Conservation (phyloP, 1,140 invertebrate species). For the Cydia strobilella region DNA sequence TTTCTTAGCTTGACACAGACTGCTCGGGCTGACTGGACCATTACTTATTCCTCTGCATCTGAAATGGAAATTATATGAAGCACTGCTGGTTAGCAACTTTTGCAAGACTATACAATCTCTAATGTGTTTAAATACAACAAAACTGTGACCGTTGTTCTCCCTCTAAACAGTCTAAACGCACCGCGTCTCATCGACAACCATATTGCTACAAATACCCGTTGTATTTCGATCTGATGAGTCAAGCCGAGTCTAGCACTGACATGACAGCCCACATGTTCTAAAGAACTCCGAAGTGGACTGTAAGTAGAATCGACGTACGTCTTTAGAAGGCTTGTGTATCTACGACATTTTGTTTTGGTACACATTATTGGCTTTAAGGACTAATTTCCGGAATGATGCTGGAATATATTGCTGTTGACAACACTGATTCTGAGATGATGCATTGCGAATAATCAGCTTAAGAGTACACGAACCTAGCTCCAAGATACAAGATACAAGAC, state of each 20-base stretch:
- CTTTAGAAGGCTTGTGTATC: not conserved
- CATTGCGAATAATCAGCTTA: not conserved
- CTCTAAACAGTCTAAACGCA: not conserved
- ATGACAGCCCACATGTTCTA: constrained; percentile 2
- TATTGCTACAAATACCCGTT: constrained; percentile 8
- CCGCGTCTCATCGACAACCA: not conserved
- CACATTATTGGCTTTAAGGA: not conserved
- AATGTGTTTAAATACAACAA: no score
- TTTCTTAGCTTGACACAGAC: no score
- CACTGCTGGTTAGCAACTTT: no score
- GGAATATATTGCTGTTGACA: not conserved
- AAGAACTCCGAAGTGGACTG: not conserved
- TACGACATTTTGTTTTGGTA: not conserved
- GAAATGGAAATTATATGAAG: no score
- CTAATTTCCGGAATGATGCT: not conserved
- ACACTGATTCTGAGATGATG: not conserved
- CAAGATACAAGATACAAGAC: no score
- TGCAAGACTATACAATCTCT: no score
- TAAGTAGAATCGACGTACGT: not conserved
- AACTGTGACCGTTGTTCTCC: not conserved
- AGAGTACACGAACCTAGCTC: no score
- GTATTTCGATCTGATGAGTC: constrained; percentile 2
- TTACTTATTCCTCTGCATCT: no score
- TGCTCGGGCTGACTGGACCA: no score
- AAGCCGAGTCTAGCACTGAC: not conserved